Evolutionary conservation across 2,113 vertebrate genomes (phyloP).

Genomic region (Lutjanus erythropterus): DNA sequence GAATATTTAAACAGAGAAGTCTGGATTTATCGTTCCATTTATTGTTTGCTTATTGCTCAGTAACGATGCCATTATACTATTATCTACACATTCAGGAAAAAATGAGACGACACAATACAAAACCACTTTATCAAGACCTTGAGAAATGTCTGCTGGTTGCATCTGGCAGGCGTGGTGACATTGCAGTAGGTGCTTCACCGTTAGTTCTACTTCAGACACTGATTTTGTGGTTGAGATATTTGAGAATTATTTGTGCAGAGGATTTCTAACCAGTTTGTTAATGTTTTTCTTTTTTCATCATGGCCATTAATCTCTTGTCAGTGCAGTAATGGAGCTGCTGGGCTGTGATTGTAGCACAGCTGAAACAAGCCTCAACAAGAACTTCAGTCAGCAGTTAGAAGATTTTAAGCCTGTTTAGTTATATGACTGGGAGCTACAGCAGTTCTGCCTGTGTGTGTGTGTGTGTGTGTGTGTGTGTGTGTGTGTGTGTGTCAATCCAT

Average conservation of each 20-base stretch:
- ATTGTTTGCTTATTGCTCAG: no score
- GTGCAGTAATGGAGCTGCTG: not conserved
- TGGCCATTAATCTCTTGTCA: not conserved
- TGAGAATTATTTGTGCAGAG: not conserved
- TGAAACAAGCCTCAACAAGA: conserved; percentile 55
- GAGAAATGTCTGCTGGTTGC: no score
- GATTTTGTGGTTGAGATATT: not conserved
- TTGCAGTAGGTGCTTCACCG: no score
- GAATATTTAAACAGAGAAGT: no score
- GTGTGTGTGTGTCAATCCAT: not conserved
- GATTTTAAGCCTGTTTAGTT: not conserved
- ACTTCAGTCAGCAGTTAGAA: not conserved
- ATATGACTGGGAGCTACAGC: not conserved
- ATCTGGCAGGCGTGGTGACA: no score
- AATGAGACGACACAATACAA: no score
- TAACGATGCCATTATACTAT: no score
- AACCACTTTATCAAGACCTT: no score
- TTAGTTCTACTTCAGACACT: no score
- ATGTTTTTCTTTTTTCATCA: not conserved
- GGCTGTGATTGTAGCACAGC: not conserved
- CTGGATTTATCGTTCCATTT: no score
- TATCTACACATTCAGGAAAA: no score
- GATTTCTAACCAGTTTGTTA: not conserved
- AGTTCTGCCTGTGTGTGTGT: not conserved
- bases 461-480: conserved; percentile 2